These are phyloP conservation scores for Schrankia costaestrigalis DNA, from an alignment of 2,888 invertebrate species.

Conservation along the genomic window DNA sequence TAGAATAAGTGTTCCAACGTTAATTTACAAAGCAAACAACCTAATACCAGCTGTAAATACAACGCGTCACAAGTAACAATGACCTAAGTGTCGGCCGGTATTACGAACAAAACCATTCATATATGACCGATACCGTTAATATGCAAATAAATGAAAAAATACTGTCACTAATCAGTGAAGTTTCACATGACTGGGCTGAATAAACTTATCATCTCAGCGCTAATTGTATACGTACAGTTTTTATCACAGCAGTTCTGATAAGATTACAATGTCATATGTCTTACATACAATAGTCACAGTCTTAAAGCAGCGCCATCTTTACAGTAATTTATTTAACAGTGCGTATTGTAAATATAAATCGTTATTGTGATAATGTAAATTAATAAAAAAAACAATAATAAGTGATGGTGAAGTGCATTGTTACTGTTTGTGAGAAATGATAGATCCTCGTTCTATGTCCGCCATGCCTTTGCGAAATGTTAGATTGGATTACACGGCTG, in stretches of 20 bases:
- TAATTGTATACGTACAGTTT: slow-evolving; percentile 68
- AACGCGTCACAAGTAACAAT: slow-evolving; percentile 15
- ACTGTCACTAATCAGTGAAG: slow-evolving; percentile 34
- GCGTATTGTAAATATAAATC: slow-evolving; percentile 29
- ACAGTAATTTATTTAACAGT: slow-evolving; percentile 30
- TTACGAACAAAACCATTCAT: slow-evolving; percentile 18
- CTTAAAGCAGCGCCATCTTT: slow-evolving; percentile 43
- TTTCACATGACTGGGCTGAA: slow-evolving; percentile 52
- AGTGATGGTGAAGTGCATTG: slow-evolving; percentile 59
- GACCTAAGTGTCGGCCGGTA: neutral
- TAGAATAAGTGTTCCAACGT: slow-evolving; percentile 10
- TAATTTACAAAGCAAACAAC: slow-evolving; percentile 22
- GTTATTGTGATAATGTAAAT: slow-evolving; percentile 35
- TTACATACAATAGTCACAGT: slow-evolving; percentile 18
- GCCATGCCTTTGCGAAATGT: slow-evolving; percentile 53
- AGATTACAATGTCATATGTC: slow-evolving; percentile 73
- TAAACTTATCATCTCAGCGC: slow-evolving; percentile 57
- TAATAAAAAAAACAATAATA: slow-evolving; percentile 26
- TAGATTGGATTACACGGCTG: slow-evolving; percentile 46
- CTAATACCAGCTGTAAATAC: slow-evolving; percentile 7
- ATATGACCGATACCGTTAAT: slow-evolving; percentile 39
- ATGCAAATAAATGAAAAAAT: slow-evolving; percentile 34
- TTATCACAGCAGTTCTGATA: slow-evolving; percentile 69
- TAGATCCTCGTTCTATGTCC: slow-evolving; percentile 51
- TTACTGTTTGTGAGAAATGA: slow-evolving; percentile 50